These are phyloP conservation scores for Bruchidius siliquastri DNA, from an alignment of 2,888 invertebrate species.

Conservation along the genomic window DNA sequence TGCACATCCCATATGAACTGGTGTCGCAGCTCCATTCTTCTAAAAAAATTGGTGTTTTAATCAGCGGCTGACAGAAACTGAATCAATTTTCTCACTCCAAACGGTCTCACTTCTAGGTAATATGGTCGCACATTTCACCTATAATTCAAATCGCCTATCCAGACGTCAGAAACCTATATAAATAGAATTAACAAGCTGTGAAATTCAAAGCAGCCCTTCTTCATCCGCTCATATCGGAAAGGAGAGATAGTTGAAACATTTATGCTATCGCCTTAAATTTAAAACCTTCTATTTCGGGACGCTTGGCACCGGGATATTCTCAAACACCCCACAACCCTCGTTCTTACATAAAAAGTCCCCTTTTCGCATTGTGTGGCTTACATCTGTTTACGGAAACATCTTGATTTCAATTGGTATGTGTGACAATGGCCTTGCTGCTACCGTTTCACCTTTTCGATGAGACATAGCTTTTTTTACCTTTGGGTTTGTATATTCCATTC, in stretches of 20 bases:
- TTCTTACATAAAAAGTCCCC: neutral
- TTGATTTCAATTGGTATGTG: slow-evolving; percentile 9
- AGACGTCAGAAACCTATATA: neutral
- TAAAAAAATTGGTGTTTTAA: too few relatives aligned
- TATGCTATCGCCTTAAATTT: neutral
- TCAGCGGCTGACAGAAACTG: too few relatives aligned
- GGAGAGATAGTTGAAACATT: neutral
- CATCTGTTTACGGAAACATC: slow-evolving; percentile 23
- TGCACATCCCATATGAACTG: too few relatives aligned
- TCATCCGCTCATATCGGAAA: neutral
- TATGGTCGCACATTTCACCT: neutral
- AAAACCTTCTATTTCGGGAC: neutral
- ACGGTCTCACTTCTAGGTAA: too few relatives aligned
- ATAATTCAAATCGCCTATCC: neutral
- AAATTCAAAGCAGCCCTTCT: neutral
- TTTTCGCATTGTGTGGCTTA: slow-evolving; percentile 4
- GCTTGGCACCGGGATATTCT: neutral
- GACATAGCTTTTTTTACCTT: neutral
- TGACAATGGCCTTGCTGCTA: neutral
- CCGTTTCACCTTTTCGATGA: neutral
- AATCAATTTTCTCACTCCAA: too few relatives aligned
- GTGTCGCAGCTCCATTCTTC: too few relatives aligned
- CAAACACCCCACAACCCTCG: neutral
- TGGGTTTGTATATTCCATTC: neutral
- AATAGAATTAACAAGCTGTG: neutral